Base-by-base conservation (phyloP, 1,140 invertebrate genomes). In the Mamestra configurata region DNA sequence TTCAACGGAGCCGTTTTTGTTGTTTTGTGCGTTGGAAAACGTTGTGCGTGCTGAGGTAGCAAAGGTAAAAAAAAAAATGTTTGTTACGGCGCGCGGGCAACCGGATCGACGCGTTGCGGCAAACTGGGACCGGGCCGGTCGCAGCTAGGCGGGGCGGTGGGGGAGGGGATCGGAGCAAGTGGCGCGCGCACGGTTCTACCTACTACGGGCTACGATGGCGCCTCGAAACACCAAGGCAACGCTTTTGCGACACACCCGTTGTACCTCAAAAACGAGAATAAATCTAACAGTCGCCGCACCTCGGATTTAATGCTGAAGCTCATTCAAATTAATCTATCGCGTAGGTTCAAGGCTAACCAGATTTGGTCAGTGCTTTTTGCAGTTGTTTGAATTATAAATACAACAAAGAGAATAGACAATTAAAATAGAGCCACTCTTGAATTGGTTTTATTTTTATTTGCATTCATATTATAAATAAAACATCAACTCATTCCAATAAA, bases 161-260 rank as follows among this genome's bases (percentile, higher is more conserved):
- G 86, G 86, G 88, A 86, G 88, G 88, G 90, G 89, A 86, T 78
- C 81, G 71, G 84, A 90, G 87, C 91, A 85, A 91, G 90, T 86
- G 92, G 93, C 93, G 93, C 93, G 92, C 93, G 92, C 93, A 93
- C 92, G 84, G 80, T 88, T 93, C 87, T 90, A 88, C 89, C 90
- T 92, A 93, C 92, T 92, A 92, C 91, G 89, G 86, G 85, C 89
- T 93, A 91, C 91, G 90, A 89, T 89, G 90, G 91, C 90, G 91
- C 92, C 88, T 90, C 90, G 81, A 81, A 93, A 90, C 89, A 93
- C 89, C 92, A 90, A 90, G 90, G 89, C 88, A 90, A 92, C 90
- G 90, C 90, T 93, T 92, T 92, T 92, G 87, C 89, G 90, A 91
- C 89, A 93, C 90, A 92, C 89, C 89, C 88, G 90, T 82, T 79